A percentile compares a stretch with the other conserved stretches of the same genome.
These are phyloP conservation scores for Orientallactaga sibirica DNA, from an alignment of 2,797 vertebrate genomes.

Conservation along the genomic window DNA sequence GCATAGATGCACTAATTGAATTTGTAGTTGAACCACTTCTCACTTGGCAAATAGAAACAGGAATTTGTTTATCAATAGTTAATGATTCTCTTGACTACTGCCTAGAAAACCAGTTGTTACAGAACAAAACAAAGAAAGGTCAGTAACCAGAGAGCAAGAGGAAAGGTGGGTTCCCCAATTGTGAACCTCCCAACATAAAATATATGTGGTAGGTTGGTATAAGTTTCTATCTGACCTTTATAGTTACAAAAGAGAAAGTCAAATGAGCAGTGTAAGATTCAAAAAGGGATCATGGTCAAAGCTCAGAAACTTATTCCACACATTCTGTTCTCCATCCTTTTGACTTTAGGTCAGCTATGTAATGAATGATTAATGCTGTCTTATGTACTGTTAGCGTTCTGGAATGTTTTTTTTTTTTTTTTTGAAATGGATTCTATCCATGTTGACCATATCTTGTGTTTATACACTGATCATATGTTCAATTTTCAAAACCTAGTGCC, in stretches of 20 bases:
- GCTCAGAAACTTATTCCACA: not conserved
- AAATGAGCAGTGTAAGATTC: not conserved
- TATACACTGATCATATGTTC: not conserved
- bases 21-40: conserved; percentile 15
- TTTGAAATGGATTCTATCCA: not conserved
- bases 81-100: conserved; percentile 49
- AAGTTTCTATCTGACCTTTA: not conserved
- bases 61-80: conserved; percentile 45
- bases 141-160: conserved; percentile 30
- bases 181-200: not conserved
- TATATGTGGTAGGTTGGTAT: not conserved
- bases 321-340: not conserved
- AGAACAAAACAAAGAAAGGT: conserved; percentile 2
- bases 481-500: not conserved
- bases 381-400: not conserved
- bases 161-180: not conserved
- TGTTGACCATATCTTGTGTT: not conserved
- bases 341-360: not conserved
- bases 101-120: conserved; percentile 49
- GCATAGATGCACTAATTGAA: not conserved
- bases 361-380: not conserved
- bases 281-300: not conserved
- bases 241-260: not conserved
- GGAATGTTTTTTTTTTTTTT: not conserved
- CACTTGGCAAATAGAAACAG: not conserved